Conservation (phyloP, 1,140 invertebrate species). For the Pararge aegeria region DNA sequence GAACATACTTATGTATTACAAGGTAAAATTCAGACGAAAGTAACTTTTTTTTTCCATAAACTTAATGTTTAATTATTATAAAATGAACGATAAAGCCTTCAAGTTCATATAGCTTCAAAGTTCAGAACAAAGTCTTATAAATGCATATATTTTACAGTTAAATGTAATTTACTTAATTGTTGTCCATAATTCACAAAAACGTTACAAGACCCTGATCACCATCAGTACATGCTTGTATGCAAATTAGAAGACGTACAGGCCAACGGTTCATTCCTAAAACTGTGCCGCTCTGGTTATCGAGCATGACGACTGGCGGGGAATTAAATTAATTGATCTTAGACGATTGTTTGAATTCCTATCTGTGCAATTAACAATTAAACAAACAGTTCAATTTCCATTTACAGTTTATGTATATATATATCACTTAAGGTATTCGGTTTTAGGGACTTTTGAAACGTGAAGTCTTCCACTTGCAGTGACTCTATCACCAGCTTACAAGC, state of each 20-base stretch:
- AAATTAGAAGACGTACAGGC: constrained; percentile 45
- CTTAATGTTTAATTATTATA: too few species aligned
- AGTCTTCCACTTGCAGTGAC: too few species aligned
- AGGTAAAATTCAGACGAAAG: too few species aligned
- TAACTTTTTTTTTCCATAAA: too few species aligned
- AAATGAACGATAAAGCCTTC: too few species aligned
- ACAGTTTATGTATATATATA: too few species aligned
- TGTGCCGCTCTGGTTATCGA: constrained; percentile 58
- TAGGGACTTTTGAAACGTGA: too few species aligned
- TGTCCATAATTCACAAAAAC: constrained; percentile 1
- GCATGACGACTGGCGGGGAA: constrained; percentile 47
- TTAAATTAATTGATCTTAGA: constrained; percentile 35
- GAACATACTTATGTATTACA: too few species aligned
- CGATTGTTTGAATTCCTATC: constrained; percentile 13
- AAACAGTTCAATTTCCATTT: too few species aligned
- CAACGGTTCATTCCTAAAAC: constrained; percentile 63
- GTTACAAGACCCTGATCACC: constrained; percentile 1
- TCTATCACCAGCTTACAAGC: too few species aligned
- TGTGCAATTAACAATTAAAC: not conserved
- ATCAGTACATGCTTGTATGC: constrained; percentile 51
- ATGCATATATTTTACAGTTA: not conserved
- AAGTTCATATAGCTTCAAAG: not conserved
- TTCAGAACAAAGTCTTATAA: not conserved
- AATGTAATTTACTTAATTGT: constrained; percentile 2
- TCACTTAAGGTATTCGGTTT: too few species aligned